Evolutionary conservation across 2,888 invertebrate genomes (phyloP).

Genomic region (Pristionchus exspectatus): DNA sequence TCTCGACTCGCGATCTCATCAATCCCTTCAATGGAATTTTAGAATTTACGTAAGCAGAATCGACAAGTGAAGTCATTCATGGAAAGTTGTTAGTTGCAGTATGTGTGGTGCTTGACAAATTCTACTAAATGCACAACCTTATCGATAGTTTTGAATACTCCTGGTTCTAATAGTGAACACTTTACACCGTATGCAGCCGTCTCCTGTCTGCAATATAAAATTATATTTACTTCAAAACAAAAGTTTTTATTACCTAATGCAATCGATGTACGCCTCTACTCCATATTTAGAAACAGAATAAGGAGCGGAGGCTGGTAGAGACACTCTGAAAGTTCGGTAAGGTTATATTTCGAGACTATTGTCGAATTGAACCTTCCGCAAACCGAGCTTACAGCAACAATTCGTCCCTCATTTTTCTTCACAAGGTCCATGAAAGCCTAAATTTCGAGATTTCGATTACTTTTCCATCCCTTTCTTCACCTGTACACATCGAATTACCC

Average conservation of each 20-base stretch:
- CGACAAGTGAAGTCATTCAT: background rate
- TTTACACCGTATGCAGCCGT: conserved; percentile 23
- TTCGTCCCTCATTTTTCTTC: conserved; percentile 78
- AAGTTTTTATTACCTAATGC: conserved; percentile 56
- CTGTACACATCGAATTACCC: conserved; percentile 80
- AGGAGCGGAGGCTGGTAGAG: conserved; percentile 55
- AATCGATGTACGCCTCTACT: conserved; percentile 66
- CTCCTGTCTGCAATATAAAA: conserved; percentile 41
- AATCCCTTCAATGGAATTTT: background rate
- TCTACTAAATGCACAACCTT: background rate
- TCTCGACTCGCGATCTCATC: background rate
- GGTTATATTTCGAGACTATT: conserved; percentile 56
- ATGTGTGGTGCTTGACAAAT: background rate
- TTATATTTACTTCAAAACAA: background rate
- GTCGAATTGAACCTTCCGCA: conserved; percentile 75
- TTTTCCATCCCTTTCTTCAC: conserved; percentile 28
- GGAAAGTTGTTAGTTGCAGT: no score
- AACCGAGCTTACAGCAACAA: conserved; percentile 80
- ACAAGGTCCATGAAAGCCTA: conserved; percentile 73
- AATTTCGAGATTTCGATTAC: background rate
- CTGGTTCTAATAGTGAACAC: conserved; percentile 52
- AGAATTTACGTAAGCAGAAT: background rate
- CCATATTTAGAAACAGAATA: conserved; percentile 65
- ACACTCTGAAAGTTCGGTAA: conserved; percentile 11
- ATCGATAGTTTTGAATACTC: conserved; percentile 54